phyloP scores from a whole-genome alignment of 2,888 invertebrate species.

The Limnephilus auricula region DNA sequence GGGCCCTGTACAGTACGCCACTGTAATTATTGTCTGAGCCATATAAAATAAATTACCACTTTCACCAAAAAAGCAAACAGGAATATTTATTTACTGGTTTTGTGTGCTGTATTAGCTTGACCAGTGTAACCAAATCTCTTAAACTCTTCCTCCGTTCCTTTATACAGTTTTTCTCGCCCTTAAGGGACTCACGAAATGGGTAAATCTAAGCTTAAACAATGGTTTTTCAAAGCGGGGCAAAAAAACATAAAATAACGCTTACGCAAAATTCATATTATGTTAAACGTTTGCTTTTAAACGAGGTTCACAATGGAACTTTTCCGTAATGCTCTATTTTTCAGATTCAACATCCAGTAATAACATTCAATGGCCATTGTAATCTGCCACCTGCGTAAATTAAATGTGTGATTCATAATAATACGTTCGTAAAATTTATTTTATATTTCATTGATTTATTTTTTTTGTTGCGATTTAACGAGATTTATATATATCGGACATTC shows the following conservation, averaged over 20 bases:
- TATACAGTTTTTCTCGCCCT: background rate
- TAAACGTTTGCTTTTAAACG: constrained; percentile 31
- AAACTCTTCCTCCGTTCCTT: background rate
- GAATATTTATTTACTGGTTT: no score
- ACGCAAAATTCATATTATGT: constrained; percentile 19
- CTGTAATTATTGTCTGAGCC: no score
- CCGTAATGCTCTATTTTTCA: constrained; percentile 13
- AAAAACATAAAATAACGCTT: constrained; percentile 22
- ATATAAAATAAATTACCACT: no score
- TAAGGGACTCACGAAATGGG: background rate
- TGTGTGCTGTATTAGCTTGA: background rate
- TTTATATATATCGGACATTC: no score
- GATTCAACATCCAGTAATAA: constrained; percentile 8
- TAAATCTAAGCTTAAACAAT: constrained; percentile 18
- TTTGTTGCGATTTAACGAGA: background rate
- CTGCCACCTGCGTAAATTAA: background rate
- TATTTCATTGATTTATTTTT: no score
- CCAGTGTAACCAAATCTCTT: background rate
- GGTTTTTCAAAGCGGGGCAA: constrained; percentile 29
- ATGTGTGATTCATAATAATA: background rate
- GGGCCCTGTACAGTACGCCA: no score
- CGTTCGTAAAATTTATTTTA: no score
- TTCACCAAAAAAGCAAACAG: no score
- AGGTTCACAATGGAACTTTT: constrained; percentile 10
- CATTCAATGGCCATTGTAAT: background rate